Evolutionary conservation across 1,140 invertebrate genomes (phyloP).

Genomic region (Tribolium castaneum): DNA sequence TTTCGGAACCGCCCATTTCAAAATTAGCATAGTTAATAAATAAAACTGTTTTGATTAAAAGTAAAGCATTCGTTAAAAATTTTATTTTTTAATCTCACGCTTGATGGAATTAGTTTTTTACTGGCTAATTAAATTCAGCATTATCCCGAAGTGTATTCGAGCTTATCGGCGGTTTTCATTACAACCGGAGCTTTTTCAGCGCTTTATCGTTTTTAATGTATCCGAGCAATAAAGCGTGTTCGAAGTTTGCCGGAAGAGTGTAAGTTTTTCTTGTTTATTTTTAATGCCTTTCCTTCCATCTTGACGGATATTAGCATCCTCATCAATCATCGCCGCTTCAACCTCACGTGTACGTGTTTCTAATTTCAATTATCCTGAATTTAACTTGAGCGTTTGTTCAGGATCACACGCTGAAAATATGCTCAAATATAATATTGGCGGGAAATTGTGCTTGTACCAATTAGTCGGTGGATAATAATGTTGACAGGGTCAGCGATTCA

Average conservation of each 20-base stretch:
- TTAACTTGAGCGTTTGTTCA: background rate
- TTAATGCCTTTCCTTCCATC: conserved; percentile 25
- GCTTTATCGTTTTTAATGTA: conserved; percentile 2
- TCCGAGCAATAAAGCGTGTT: background rate
- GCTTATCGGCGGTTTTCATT: background rate
- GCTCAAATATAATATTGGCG: conserved; percentile 5
- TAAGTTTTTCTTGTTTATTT: conserved; percentile 26
- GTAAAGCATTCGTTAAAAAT: background rate
- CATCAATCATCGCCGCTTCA: conserved; percentile 24
- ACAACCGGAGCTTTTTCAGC: background rate
- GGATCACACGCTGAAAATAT: background rate
- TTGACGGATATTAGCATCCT: conserved; percentile 8
- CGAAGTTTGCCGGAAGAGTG: conserved; percentile 3
- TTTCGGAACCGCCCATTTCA: background rate
- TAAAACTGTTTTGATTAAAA: background rate
- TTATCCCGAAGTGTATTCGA: background rate
- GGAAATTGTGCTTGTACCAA: background rate
- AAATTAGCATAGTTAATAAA: background rate
- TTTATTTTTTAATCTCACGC: background rate
- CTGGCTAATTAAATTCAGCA: conserved; percentile 17
- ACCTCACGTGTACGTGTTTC: background rate
- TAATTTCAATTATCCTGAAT: conserved; percentile 29
- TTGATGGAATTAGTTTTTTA: conserved; percentile 1
- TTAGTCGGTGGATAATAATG: conserved; percentile 13
- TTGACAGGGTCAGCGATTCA: conserved; percentile 9